phyloP scores from a whole-genome alignment of 1,140 invertebrate species.

The Aphaenogaster ashmeadi region DNA sequence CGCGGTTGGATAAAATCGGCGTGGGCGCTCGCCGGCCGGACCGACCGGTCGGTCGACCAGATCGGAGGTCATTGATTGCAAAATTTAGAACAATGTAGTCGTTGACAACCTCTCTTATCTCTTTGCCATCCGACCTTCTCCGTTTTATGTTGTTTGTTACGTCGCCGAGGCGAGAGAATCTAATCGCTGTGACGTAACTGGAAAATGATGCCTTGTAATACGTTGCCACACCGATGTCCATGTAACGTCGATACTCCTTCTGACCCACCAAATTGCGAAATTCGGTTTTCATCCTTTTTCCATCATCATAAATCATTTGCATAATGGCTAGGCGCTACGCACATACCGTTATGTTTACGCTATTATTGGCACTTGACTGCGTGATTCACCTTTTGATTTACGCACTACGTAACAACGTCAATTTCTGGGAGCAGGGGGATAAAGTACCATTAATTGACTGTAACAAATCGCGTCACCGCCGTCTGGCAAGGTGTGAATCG shows the following conservation, averaged over 20 bases:
- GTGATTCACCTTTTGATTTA: slow-evolving; percentile 52
- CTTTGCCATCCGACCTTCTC: not conserved
- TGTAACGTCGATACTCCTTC: slow-evolving; percentile 2
- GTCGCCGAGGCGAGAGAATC: not conserved
- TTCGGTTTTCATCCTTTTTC: slow-evolving; percentile 29
- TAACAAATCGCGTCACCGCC: slow-evolving; percentile 74
- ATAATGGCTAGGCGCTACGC: not conserved
- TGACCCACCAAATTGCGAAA: slow-evolving; percentile 32
- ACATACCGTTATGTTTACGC: slow-evolving; percentile 25
- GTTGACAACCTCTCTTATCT: not conserved
- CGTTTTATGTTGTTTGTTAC: not conserved
- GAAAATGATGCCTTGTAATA: slow-evolving; percentile 11
- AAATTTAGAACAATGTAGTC: slow-evolving; percentile 51
- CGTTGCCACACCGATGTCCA: not conserved
- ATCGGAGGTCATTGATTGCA: slow-evolving; percentile 46
- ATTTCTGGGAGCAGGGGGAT: slow-evolving; percentile 49
- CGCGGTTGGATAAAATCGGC: slow-evolving; percentile 30
- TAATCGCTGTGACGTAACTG: slow-evolving; percentile 32
- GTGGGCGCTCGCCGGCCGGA: slow-evolving; percentile 22
- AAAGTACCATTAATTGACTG: slow-evolving; percentile 74
- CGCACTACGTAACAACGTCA: slow-evolving; percentile 68
- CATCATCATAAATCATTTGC: slow-evolving; percentile 24
- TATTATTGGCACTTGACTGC: slow-evolving; percentile 14
- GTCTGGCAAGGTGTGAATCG: slow-evolving; percentile 71
- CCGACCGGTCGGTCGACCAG: not conserved